Conservation (phyloP, 2,113 vertebrate genomes). For the Cichladusa arquata region DNA sequence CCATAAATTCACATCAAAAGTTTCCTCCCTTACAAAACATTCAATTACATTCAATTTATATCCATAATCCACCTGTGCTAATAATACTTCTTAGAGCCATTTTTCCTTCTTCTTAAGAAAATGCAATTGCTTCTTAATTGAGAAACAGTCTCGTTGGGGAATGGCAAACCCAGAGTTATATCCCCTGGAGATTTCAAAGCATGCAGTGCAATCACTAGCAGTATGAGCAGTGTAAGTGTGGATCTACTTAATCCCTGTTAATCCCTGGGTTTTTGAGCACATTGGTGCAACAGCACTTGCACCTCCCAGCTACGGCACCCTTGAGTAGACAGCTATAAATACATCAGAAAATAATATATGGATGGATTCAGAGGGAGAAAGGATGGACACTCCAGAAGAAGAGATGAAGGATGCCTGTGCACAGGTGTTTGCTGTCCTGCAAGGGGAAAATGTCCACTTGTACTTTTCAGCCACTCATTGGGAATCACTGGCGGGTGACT, state of each 20-base stretch:
- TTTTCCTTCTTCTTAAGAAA: constrained; percentile 11
- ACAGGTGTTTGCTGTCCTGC: rapidly evolving
- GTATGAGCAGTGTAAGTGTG: neutral
- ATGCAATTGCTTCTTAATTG: neutral
- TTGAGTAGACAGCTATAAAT: neutral
- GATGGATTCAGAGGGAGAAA: neutral
- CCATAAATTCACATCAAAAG: neutral
- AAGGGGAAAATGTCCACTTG: neutral
- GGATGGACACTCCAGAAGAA: neutral
- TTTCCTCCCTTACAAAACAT: neutral
- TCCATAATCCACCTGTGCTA: neutral
- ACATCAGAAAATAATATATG: neutral
- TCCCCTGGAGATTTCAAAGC: neutral
- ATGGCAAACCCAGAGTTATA: neutral
- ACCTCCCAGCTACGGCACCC: neutral
- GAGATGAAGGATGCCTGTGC: neutral
- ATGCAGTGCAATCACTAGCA: rapidly evolving
- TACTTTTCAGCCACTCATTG: rapidly evolving
- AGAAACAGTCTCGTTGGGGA: neutral
- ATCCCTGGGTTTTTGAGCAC: neutral
- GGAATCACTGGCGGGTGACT: rapidly evolving
- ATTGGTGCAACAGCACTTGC: neutral
- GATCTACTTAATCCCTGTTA: neutral
- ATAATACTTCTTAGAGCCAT: neutral
- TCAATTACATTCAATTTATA: neutral